Conservation (phyloP, 2,888 invertebrate species). For the Labia minor region DNA sequence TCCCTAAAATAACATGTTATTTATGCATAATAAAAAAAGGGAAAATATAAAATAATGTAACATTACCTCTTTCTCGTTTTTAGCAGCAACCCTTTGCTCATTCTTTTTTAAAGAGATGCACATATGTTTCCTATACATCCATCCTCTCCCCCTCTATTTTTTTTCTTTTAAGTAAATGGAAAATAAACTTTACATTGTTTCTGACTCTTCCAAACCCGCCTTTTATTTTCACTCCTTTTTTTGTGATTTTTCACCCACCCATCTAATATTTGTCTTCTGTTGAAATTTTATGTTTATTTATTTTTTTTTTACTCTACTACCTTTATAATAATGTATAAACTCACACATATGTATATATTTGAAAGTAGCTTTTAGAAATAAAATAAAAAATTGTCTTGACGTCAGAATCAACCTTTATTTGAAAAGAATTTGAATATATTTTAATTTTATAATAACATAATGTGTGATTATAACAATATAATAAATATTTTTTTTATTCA, state of each 20-base stretch:
- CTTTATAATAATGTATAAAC: background rate
- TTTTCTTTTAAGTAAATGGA: background rate
- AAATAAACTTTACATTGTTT: background rate
- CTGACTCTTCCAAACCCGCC: no score
- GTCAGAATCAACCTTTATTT: no score
- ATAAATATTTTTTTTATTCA: no score
- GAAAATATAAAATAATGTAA: no score
- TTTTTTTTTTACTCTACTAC: background rate
- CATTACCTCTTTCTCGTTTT: no score
- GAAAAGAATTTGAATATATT: no score
- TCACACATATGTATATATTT: no score
- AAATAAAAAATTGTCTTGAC: no score
- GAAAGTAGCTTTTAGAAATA: no score
- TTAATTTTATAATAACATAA: no score
- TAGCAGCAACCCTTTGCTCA: background rate
- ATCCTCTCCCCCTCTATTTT: background rate
- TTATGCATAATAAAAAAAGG: background rate
- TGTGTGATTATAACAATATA: no score
- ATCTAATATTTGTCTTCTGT: background rate
- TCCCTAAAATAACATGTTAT: background rate
- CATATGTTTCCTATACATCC: background rate
- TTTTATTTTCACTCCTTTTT: no score
- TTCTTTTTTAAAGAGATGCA: background rate
- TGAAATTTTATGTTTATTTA: background rate
- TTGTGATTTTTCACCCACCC: background rate